Conservation (phyloP, 2,113 vertebrate genomes). For the Porphyrio hochstetteri region DNA sequence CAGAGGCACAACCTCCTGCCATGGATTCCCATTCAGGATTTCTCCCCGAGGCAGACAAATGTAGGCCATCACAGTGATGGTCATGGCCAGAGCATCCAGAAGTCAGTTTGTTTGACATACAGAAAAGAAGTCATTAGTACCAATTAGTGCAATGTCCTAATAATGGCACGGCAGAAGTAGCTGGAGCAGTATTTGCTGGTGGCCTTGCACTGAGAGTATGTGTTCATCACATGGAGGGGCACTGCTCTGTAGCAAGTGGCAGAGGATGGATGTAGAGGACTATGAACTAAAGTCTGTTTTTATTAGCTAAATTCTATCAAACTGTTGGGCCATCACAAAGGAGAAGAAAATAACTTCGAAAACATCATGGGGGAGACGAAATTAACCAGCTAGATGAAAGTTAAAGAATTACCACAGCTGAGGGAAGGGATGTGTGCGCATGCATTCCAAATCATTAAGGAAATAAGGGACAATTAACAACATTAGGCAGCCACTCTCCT, state of each 20-base stretch:
- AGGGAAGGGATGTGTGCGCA: not conserved
- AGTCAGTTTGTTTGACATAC: not conserved
- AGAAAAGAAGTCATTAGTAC: not conserved
- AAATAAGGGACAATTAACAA: not conserved
- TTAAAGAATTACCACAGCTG: not conserved
- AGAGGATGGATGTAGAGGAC: not conserved
- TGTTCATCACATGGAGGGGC: not conserved
- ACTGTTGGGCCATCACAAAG: not conserved
- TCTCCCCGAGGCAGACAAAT: not conserved
- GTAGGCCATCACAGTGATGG: rapidly evolving
- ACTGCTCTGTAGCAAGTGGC: not conserved
- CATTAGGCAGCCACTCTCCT: not conserved
- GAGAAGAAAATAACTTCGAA: not conserved
- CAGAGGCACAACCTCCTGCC: not conserved
- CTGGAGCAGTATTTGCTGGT: not conserved
- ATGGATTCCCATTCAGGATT: not conserved
- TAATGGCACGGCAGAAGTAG: not conserved
- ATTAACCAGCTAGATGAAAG: not conserved
- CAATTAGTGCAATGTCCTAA: not conserved
- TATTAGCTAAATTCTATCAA: not conserved
- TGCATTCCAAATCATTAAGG: not conserved
- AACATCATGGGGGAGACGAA: not conserved
- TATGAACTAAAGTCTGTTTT: not conserved
- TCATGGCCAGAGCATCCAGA: not conserved
- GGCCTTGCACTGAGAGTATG: not conserved